These are phyloP conservation scores for Ictidomys tridecemlineatus DNA, from an alignment of 2,113 vertebrate genomes.

Conservation along the genomic window DNA sequence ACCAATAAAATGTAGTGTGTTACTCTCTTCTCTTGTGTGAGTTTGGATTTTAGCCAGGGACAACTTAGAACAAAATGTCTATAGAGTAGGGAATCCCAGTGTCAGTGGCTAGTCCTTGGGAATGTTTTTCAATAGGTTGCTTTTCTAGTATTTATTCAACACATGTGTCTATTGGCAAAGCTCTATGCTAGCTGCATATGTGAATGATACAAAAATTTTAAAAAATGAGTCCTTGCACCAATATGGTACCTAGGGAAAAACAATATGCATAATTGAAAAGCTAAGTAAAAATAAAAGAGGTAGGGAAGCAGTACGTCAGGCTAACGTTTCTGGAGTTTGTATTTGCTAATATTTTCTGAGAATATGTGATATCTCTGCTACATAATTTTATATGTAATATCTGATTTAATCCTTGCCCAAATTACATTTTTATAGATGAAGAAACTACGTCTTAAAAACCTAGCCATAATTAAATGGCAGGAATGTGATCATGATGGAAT, in stretches of 20 bases:
- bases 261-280: not conserved
- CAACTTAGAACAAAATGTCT: conserved; percentile 10
- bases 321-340: not conserved
- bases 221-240: not conserved
- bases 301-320: not conserved
- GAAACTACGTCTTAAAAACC: not conserved
- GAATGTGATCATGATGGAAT: not conserved
- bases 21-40: not conserved
- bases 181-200: not conserved
- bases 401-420: conserved; percentile 8
- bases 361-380: not conserved
- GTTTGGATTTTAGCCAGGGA: not conserved
- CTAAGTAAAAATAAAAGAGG: not conserved
- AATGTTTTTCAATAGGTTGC: not conserved
- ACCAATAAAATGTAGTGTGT: not conserved
- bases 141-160: not conserved
- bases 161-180: not conserved
- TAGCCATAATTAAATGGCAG: conserved; percentile 20
- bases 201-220: not conserved
- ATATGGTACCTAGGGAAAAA: not conserved
- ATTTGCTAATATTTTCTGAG: not conserved
- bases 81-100: not conserved
- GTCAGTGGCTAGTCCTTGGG: not conserved
- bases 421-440: conserved; percentile 42
- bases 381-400: not conserved